Base-by-base conservation (phyloP, 2,888 invertebrate genomes). In the Lepas anatifera region DNA sequence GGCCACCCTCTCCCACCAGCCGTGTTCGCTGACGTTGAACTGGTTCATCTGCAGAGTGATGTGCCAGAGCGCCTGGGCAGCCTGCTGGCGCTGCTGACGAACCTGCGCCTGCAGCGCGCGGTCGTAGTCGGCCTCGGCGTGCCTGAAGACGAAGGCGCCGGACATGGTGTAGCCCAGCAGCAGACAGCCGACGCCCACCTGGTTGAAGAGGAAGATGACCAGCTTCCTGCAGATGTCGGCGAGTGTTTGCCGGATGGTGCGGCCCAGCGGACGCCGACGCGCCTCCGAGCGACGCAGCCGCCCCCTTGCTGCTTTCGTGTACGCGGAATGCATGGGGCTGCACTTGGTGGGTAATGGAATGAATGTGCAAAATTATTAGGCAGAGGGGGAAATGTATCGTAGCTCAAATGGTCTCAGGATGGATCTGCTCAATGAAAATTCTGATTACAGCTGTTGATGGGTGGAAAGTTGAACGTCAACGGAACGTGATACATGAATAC, bases 141-240 rank as follows among this genome's bases (percentile, higher is more conserved):
- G 88, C 80, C 90, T 87, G 81, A 97, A 97, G 81, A 96, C 89
- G 80, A 94, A 90, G 52, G 95, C 95, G 69, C 96, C 94, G 75
- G 90, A 87, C 72, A 93, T 89, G 70, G 91, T 92, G 80, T 95
- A 95, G 63, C 89, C 89, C 52, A 95, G 91, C 71, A 98, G 96
- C 70, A 97, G 84, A 71, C 92, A 88, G 76, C 95, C 91, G 76
- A 97, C 89, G 70, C 97, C 97, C 68, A 98, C 91, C 84, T 98
- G 97, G 79, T 95, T 95, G 83, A 97, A 95, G 82, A 96, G 87
- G 83, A 96, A 97, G 48, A 96, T 95, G 73, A 93, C 87, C 78
- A 95, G 87, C 76, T 87, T 85, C 71, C 93, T 85, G 78, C 87
- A 83, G 80, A 87, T 89, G 79, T 89, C 89, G 79, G 89, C 88